Evolutionary conservation across 2,113 vertebrate species (phyloP).

Genomic region (Girardinichthys multiradiatus): DNA sequence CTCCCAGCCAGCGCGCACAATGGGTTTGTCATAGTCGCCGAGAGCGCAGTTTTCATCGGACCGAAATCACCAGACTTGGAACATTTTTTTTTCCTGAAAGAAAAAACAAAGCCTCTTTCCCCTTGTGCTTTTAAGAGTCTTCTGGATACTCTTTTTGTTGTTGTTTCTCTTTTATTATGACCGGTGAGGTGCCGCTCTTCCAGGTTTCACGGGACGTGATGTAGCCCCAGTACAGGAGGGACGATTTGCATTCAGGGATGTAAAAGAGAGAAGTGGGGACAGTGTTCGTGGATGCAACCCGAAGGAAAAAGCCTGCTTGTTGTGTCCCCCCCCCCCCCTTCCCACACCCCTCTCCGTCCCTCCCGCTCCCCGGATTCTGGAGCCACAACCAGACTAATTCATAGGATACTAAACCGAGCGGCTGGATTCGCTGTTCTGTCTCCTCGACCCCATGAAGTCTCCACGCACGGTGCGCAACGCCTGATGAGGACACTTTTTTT

Average conservation of each 20-base stretch:
- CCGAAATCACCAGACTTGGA: conserved; percentile 52
- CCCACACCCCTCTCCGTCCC: too few relatives aligned
- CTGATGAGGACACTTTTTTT: conserved; percentile 19
- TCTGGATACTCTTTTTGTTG: conserved; percentile 55
- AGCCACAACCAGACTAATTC: conserved; percentile 30
- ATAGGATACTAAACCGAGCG: conserved; percentile 46
- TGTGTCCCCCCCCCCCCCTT: too few relatives aligned
- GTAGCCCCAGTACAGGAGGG: conserved; percentile 52
- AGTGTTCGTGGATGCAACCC: conserved; percentile 65
- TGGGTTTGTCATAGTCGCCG: conserved; percentile 74
- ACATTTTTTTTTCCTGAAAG: background rate
- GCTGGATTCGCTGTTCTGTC: conserved; percentile 52
- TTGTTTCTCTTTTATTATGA: conserved; percentile 12
- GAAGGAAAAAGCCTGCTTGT: background rate
- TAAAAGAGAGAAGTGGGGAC: conserved; percentile 48
- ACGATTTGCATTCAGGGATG: conserved; percentile 60
- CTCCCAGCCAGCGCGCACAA: conserved; percentile 71
- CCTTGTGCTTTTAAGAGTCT: conserved; percentile 19
- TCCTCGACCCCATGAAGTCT: conserved; percentile 23
- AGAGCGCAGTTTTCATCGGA: conserved; percentile 55
- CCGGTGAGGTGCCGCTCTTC: conserved; percentile 25
- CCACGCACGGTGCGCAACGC: conserved; percentile 47
- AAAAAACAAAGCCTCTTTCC: background rate
- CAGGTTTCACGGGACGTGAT: conserved; percentile 68
- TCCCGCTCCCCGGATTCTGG: conserved; percentile 62